Conservation (phyloP, 2,888 invertebrate species). For the Lithophane ornitopus region DNA sequence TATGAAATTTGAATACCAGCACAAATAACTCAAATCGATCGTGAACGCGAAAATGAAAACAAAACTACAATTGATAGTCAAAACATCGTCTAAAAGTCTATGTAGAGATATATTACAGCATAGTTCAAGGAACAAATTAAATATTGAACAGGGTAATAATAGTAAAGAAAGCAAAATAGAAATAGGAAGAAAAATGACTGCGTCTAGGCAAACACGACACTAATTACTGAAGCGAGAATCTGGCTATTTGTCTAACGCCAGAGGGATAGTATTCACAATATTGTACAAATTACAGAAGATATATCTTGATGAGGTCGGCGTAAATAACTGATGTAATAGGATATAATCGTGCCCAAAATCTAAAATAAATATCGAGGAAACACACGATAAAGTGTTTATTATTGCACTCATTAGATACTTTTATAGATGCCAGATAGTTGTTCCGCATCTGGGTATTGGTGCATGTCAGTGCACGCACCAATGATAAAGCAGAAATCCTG, state of each 20-base stretch:
- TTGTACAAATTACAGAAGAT: conserved; percentile 50
- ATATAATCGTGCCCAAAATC: conserved; percentile 26
- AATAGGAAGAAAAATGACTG: conserved; percentile 70
- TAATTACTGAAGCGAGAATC: conserved; percentile 72
- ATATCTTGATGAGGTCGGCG: conserved; percentile 36
- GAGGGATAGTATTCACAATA: conserved; percentile 64
- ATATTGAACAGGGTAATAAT: conserved; percentile 2
- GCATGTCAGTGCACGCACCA: not conserved
- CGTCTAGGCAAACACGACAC: conserved; percentile 65
- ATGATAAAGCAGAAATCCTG: not conserved
- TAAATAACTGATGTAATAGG: conserved; percentile 35
- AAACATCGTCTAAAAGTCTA: not conserved
- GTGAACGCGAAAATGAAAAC: not conserved
- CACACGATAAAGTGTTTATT: not conserved
- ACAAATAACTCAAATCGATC: not conserved
- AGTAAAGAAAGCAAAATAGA: conserved; percentile 28
- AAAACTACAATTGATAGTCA: not conserved
- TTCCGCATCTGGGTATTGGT: not conserved
- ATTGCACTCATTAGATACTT: not conserved
- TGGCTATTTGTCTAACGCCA: conserved; percentile 68
- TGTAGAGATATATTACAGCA: not conserved
- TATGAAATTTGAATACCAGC: not conserved
- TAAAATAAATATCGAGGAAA: not conserved
- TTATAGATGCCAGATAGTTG: not conserved
- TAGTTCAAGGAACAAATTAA: conserved; percentile 4